Evolutionary conservation across 2,888 invertebrate genomes (phyloP), one percentile per base, ranked within the genome.

Genomic region (Aricia artaxerxes): DNA sequence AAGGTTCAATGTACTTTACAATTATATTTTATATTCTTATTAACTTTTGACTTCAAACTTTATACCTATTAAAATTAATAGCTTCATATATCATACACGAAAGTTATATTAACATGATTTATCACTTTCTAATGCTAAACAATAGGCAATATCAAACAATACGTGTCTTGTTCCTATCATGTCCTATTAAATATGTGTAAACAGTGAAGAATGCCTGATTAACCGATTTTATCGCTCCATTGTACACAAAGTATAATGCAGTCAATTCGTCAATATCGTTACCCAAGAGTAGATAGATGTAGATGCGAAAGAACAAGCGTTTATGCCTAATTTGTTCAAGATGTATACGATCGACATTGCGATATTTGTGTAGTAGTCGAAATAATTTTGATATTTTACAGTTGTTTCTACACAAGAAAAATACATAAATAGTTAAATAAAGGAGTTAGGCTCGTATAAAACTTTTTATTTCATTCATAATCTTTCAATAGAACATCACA

Each of bases 221-320:
- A 82, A 80, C 80, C 78, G 83, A 84, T 83, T 80, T 77, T 82
- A 85, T 83, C 84, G 81, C 75, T 81, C 77, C 79, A 81, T 80
- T 83, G 77, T 80, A 80, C 76, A 79, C 80, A 81, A 79, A 81
- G 80, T 82, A 80, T 80, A 79, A 79, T 79, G 75, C 78, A 80
- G 81, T 81, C 82, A 80, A 85, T 85, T 86, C 86, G 84, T 86
- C 85, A 84, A 82, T 85, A 80, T 81, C 79, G 16, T 69, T 13
- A 38, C 35, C 13, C 11, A 69, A 35, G 69, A 69, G 3, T 35
- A 35, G 2, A 1, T 38, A 64, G 9, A 9, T 5, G 69, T 16
- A 69, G 69, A 38, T 16, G 13, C 13, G 69, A 69, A 69, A 69
- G 9, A 1, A 13, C 31, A 7, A 35, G 11, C 13, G 4, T 69